phyloP scores from a whole-genome alignment of 1,140 invertebrate genomes.

The Aphidius ervi region DNA sequence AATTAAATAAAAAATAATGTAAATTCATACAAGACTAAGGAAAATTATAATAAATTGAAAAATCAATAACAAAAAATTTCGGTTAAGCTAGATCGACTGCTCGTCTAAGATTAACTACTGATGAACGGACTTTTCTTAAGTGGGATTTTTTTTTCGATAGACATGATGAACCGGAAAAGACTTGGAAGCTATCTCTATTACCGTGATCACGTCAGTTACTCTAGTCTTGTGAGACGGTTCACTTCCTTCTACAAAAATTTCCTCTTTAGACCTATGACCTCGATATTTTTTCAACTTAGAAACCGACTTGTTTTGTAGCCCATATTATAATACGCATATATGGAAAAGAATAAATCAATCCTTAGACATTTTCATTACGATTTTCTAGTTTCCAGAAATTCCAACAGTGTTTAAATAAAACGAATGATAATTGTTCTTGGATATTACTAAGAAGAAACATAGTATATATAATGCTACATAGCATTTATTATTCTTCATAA shows the following conservation, averaged over 20 bases:
- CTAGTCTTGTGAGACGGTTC: constrained; percentile 20
- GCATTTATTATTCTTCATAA: too few relatives aligned
- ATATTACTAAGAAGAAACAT: too few relatives aligned
- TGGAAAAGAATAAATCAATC: too few relatives aligned
- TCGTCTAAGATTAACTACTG: background rate
- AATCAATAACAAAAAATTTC: background rate
- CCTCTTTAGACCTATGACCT: constrained; percentile 23
- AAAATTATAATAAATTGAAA: background rate
- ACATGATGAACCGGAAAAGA: constrained; percentile 17
- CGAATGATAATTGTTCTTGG: too few relatives aligned
- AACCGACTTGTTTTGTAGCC: too few relatives aligned
- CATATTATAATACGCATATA: too few relatives aligned
- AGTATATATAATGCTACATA: too few relatives aligned
- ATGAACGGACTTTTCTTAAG: constrained; percentile 16
- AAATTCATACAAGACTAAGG: background rate
- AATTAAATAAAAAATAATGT: background rate
- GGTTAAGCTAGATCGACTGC: background rate
- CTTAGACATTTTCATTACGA: too few relatives aligned
- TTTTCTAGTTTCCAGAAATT: too few relatives aligned
- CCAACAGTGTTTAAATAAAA: too few relatives aligned
- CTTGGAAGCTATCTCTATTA: constrained; percentile 1
- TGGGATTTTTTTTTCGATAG: constrained; percentile 10
- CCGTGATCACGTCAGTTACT: constrained; percentile 12
- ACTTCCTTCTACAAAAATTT: constrained; percentile 27
- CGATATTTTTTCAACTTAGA: constrained; percentile 6